Evolutionary conservation across 2,797 vertebrate species (phyloP).

Genomic region (Mormyrops attenuatus): DNA sequence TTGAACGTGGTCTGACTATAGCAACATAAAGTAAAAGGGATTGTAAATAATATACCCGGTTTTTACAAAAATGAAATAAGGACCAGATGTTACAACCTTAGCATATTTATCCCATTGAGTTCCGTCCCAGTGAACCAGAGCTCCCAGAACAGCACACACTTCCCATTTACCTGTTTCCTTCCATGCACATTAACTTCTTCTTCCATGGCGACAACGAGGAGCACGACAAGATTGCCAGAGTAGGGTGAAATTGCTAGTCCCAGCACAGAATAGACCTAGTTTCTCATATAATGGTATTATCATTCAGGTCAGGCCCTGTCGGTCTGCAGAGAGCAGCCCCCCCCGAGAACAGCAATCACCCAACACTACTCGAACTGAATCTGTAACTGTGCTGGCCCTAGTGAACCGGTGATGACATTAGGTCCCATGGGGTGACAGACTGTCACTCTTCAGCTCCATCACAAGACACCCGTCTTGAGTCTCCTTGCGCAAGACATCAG

Average conservation of each 20-base stretch:
- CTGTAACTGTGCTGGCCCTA: neutral
- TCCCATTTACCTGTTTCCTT: neutral
- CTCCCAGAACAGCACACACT: neutral
- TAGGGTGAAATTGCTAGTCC: neutral
- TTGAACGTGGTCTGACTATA: neutral
- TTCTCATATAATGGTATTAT: neutral
- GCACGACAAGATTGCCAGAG: neutral
- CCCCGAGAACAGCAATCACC: slow-evolving; percentile 10
- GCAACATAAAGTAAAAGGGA: neutral
- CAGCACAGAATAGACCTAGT: neutral
- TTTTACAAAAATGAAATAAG: neutral
- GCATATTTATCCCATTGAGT: neutral
- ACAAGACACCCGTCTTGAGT: neutral
- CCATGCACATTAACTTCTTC: neutral
- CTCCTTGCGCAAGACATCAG: neutral
- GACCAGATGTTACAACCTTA: neutral
- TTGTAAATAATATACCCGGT: neutral
- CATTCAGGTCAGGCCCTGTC: slow-evolving; percentile 11
- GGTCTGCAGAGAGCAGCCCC: neutral
- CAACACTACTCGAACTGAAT: neutral
- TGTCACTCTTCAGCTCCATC: neutral
- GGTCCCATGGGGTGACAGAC: neutral
- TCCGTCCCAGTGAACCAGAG: neutral
- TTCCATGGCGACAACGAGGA: neutral
- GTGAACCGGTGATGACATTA: neutral